Evolutionary conservation across 2,888 invertebrate species (phyloP), one percentile per base, ranked within the genome.

Genomic region (Leptinotarsa tumamoca): DNA sequence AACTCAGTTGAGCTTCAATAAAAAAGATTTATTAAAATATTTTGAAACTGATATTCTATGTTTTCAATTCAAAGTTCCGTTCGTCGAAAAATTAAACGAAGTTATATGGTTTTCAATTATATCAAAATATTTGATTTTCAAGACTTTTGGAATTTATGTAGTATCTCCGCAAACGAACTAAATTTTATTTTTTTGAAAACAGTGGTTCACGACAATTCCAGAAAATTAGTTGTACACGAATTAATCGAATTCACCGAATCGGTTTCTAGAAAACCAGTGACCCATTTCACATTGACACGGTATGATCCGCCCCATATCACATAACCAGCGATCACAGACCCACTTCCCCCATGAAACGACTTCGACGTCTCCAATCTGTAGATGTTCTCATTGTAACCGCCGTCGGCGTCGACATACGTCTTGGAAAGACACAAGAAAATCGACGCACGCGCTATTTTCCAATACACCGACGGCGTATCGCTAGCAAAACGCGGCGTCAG

Each of bases 401-500:
- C 63, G 63, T 33, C 63, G 63, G 63, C 63, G 63, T 63, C 63
- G 63, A 63, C 63, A 63, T 63, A 63, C 63, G 63, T 63, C 63
- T 63, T 43, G 10, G 33, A 63, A 63, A 63, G 63, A 63, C 63
- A 63, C 7, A 58, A 70, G 70, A 70, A 70, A 50, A 54, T 49
- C 51, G 74, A 77, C 77, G 77, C 77, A 70, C 66, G 77, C 77
- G 77, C 71, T 68, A 63, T 72, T 68, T 69, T 69, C 54, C 73
- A 21, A 43, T 67, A 68, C 50, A 49, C 49, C 72, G 71, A 71
- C 67, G 72, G 80, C 81, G 79, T 80, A 78, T 75, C 81, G 80
- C 81, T 75, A 74, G 68, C 68, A 67, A 78, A 76, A 70, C 78
- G 80, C 80, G 76, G 81, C 82, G 85, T 84, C 85, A 87, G 87